Base-by-base conservation (phyloP, 2,113 vertebrate species). In the Pelvicachromis taeniatus region DNA sequence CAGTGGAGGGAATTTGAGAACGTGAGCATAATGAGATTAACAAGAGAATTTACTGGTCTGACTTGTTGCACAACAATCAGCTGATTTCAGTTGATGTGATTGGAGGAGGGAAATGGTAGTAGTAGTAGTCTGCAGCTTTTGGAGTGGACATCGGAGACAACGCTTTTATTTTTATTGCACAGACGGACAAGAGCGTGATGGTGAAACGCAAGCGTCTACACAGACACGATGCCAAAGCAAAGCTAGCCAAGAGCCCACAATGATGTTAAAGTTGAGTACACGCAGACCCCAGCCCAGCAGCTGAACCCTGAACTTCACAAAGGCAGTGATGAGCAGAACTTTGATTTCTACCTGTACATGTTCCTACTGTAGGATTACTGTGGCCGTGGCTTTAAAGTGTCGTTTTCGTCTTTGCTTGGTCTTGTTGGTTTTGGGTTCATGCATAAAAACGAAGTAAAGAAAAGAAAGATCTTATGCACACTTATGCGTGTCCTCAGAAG, bases 31-130 rank as follows among this genome's bases (percentile, higher is more conserved):
- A n/a, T 10, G 26, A 77, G 82, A 84, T 86, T 75, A 56, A 61
- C 11, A 10, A 77, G 50, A 29, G 16, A 70, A 77, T 26, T 84
- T 77, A 83, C 84, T 56, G 68, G 55, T 17, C n/a, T 85, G 40
- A 81, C 63, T 50, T 19, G 26, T 50, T 61, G 58, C 58, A 33
- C 58, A 19, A 0, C 58, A 59, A 33, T 59, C 58, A 61, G 31
- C 29, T 19, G 58, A 61, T 61, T 35, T 61, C 58, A 35, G 31
- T 19, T 19, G 29, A 0, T 5, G 29, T 35, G 58, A 5, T 4
- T 9, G 29, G 58, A 33, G 58, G 29, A 61, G 16, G 58, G 19
- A 19, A 61, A 19, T 11, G 19, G 19, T n/a, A n/a, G n/a, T n/a
- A n/a, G 58, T 16, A 61, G 9, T 5, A 29, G 33, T 19, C 29